Conservation (phyloP, 2,797 vertebrate species). For the Cephalopachus bancanus region DNA sequence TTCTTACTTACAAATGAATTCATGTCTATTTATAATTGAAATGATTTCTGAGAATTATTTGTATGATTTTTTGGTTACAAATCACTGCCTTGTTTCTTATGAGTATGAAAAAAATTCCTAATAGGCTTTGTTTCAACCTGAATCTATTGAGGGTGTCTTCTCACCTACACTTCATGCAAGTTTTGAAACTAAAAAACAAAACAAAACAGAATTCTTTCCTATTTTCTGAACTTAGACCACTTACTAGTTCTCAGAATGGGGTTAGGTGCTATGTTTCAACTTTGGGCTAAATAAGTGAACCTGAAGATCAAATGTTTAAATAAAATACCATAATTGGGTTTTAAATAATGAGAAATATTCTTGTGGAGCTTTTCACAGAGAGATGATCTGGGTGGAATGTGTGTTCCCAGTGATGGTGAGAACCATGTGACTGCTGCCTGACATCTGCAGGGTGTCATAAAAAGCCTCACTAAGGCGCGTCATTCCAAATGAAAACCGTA, state of each 20-base stretch:
- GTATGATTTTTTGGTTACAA: neutral
- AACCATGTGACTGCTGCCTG: conserved; percentile 38
- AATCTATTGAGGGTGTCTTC: neutral
- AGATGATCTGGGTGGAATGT: conserved; percentile 55
- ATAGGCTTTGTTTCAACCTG: neutral
- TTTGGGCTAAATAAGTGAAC: conserved; percentile 75
- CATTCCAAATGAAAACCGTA: conserved; percentile 87
- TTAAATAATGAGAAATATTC: conserved; percentile 88
- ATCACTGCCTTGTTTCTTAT: conserved; percentile 18
- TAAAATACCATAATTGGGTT: conserved; percentile 71
- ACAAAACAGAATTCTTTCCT: neutral
- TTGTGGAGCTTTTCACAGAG: conserved; percentile 67
- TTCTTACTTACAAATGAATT: conserved; percentile 57
- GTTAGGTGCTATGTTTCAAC: conserved; percentile 81
- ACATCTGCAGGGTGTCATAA: conserved; percentile 87
- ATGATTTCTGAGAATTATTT: conserved; percentile 39
- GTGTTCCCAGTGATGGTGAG: neutral
- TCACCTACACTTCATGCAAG: neutral
- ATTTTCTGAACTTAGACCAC: conserved; percentile 42
- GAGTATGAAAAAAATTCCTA: neutral
- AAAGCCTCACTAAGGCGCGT: conserved; percentile 84
- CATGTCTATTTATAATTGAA: conserved; percentile 31
- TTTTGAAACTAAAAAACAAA: conserved; percentile 1
- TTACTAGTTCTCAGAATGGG: conserved; percentile 23
- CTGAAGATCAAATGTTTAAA: conserved; percentile 84